Evolutionary conservation across 2,797 vertebrate species (phyloP).

Genomic region (Hephaestus fuliginosus): DNA sequence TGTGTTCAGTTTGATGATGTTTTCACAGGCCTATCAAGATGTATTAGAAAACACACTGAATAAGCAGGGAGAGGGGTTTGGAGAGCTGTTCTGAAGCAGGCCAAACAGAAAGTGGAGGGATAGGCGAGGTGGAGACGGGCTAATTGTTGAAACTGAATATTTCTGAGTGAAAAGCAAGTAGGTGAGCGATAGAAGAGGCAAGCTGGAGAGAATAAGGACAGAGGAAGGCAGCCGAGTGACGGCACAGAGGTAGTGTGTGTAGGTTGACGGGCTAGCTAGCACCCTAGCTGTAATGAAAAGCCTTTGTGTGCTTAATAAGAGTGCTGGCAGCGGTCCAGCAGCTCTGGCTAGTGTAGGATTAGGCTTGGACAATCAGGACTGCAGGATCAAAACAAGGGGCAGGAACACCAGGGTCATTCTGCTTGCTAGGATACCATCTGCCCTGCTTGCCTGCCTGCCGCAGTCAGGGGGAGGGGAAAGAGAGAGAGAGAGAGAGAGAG

Average conservation of each 20-base stretch:
- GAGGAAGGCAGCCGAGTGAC: constrained; percentile 69
- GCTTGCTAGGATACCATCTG: constrained; percentile 94
- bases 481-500: constrained; percentile 65
- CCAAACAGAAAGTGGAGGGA: constrained; percentile 4
- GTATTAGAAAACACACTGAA: constrained; percentile 25
- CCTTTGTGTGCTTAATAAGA: constrained; percentile 93
- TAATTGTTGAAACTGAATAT: constrained; percentile 39
- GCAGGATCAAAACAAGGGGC: constrained; percentile 93
- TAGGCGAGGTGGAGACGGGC: constrained; percentile 18
- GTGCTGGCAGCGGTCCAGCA: constrained; percentile 88
- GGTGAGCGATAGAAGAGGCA: constrained; percentile 31
- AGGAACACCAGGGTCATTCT: constrained; percentile 92
- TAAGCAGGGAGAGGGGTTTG: neutral
- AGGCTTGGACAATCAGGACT: constrained; percentile 93
- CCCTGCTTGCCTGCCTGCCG: constrained; percentile 87
- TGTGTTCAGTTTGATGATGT: constrained; percentile 12
- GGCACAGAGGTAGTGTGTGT: constrained; percentile 69
- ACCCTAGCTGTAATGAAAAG: constrained; percentile 89
- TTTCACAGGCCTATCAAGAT: constrained; percentile 41
- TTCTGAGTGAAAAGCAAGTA: constrained; percentile 35
- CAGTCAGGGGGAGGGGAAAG: constrained; percentile 90
- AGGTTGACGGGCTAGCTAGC: constrained; percentile 76
- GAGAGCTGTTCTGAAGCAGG: constrained; percentile 35
- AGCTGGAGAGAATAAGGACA: constrained; percentile 38
- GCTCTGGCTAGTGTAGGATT: constrained; percentile 91